Conservation (phyloP, 2,888 invertebrate genomes). For the Steinernema hermaphroditum region DNA sequence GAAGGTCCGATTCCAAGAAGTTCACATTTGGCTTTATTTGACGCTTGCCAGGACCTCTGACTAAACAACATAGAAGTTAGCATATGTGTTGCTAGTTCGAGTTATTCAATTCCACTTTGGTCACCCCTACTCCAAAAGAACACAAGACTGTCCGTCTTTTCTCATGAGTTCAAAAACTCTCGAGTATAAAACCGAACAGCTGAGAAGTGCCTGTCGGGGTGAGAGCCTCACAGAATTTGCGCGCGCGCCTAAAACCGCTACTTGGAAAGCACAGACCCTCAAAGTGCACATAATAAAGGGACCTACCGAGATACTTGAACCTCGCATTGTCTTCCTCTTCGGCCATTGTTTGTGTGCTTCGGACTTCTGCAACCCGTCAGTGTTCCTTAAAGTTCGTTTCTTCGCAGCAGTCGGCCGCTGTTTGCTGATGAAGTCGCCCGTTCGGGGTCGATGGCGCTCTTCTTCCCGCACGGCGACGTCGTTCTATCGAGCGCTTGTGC, state of each 20-base stretch:
- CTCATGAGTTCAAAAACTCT: not conserved
- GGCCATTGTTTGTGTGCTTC: not conserved
- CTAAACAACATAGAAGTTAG: constrained; percentile 68
- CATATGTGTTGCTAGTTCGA: too few relatives aligned
- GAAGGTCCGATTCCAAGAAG: constrained; percentile 39
- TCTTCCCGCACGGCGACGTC: too few relatives aligned
- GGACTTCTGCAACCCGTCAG: not conserved
- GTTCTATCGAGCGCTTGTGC: too few relatives aligned
- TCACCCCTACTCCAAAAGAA: not conserved
- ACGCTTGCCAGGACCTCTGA: constrained; percentile 62
- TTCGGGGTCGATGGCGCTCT: too few relatives aligned
- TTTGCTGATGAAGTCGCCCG: too few relatives aligned
- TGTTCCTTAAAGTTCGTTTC: not conserved
- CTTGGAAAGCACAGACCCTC: too few relatives aligned
- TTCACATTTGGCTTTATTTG: constrained; percentile 62
- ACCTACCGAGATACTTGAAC: constrained; percentile 1
- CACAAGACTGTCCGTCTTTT: not conserved
- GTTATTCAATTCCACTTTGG: not conserved
- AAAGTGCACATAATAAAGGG: not conserved
- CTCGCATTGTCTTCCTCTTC: not conserved
- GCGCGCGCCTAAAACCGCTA: constrained; percentile 5
- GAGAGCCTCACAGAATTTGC: constrained; percentile 1
- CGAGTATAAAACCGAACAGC: not conserved
- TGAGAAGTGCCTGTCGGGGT: not conserved
- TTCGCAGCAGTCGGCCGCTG: too few relatives aligned